Conservation (phyloP, 2,113 vertebrate species). For the Anarhynchus alexandrinus region DNA sequence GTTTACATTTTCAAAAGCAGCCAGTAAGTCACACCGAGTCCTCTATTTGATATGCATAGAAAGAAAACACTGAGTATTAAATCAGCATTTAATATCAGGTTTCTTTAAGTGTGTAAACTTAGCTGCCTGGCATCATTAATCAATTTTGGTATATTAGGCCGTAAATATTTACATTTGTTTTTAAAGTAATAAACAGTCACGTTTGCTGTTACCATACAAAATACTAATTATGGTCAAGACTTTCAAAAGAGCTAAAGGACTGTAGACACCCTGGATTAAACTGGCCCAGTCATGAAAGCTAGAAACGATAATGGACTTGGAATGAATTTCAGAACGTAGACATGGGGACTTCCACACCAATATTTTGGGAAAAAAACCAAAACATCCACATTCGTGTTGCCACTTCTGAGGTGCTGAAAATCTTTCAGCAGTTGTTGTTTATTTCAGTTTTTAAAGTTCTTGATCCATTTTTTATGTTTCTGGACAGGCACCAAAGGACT, state of each 20-base stretch:
- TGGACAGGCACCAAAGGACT: neutral
- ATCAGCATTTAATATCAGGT: slow-evolving; percentile 20
- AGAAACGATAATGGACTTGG: neutral
- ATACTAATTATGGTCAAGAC: neutral
- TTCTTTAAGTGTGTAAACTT: neutral
- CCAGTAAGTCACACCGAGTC: neutral
- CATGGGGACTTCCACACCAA: neutral
- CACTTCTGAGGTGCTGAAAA: neutral
- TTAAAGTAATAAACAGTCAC: neutral
- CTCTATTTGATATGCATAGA: neutral
- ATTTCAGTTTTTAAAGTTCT: neutral
- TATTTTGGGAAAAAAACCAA: fast-evolving
- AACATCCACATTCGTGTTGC: neutral
- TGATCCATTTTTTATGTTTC: neutral
- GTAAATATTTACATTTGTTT: neutral
- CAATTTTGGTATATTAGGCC: neutral
- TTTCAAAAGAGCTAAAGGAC: neutral
- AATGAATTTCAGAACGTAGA: neutral
- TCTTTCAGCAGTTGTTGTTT: neutral
- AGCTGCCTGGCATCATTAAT: neutral
- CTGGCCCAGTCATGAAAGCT: neutral
- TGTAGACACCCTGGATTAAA: neutral
- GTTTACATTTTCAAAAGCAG: slow-evolving; percentile 3
- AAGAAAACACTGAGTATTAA: neutral
- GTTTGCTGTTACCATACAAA: neutral